Percentiles rank a stretch among this genome's conserved stretches.
Conservation (phyloP, 2,797 vertebrate genomes). For the Anniella stebbinsi region DNA sequence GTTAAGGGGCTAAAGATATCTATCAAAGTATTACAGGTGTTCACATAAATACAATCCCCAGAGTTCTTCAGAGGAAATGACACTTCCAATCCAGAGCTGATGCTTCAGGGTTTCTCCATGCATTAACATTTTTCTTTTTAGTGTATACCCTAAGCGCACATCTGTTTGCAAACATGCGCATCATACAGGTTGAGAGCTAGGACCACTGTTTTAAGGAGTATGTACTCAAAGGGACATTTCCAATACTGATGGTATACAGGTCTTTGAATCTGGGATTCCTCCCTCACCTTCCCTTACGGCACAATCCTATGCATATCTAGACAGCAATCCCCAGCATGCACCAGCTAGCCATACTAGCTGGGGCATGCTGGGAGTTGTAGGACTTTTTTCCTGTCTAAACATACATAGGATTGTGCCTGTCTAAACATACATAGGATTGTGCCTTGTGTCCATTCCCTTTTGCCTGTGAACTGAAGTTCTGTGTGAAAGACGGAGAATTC, state of each 20-base stretch:
- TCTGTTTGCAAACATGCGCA: not conserved
- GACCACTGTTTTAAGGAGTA: not conserved
- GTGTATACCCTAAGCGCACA: not conserved
- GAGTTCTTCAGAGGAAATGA: not conserved
- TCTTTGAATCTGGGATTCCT: not conserved
- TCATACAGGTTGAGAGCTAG: not conserved
- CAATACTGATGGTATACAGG: not conserved
- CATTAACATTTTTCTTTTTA: not conserved
- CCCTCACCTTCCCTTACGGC: not conserved
- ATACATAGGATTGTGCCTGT: no score
- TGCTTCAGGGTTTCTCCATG: not conserved
- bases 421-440: not conserved
- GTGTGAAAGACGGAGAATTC: not conserved
- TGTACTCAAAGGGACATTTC: not conserved
- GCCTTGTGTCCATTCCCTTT: not conserved
- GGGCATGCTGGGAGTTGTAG: no score
- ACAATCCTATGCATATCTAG: no score
- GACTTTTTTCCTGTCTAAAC: no score
- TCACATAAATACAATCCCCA: not conserved
- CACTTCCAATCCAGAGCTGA: not conserved
- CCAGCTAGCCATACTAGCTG: no score
- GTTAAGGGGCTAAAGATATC: not conserved
- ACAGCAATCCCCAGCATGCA: no score
- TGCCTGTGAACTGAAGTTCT: not conserved
- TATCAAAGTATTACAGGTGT: not conserved